Conservation (phyloP, 2,888 invertebrate genomes). For the Tupiocoris notatus region DNA sequence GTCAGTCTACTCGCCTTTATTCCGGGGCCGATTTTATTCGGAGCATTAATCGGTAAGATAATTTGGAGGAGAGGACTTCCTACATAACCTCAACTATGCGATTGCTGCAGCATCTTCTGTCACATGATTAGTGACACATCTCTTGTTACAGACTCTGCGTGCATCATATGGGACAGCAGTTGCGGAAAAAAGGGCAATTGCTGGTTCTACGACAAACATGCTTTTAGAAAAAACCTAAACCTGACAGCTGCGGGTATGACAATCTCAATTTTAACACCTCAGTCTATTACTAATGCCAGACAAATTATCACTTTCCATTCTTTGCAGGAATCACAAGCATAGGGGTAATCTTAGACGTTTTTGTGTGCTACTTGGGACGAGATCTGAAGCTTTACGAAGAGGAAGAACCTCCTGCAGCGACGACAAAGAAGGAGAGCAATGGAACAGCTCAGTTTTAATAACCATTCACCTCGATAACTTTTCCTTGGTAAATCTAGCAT, state of each 20-base stretch:
- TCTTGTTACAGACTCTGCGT: conserved; percentile 59
- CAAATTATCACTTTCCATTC: background rate
- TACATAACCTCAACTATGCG: too few species aligned
- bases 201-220: conserved; percentile 64
- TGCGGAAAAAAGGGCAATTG: conserved; percentile 66
- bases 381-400: conserved; percentile 62
- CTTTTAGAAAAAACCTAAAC: conserved; percentile 62
- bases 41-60: conserved; percentile 61
- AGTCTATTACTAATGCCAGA: background rate
- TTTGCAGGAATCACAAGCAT: conserved; percentile 59
- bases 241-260: conserved; percentile 58
- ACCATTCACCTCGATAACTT: too few species aligned
- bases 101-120: too few species aligned
- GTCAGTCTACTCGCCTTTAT: conserved; percentile 65
- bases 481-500: too few species aligned
- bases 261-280: background rate
- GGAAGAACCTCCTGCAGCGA: conserved; percentile 45
- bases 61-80: too few species aligned
- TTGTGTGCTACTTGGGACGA: conserved; percentile 63
- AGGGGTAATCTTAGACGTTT: conserved; percentile 61
- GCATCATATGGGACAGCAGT: conserved; percentile 65
- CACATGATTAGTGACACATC: background rate
- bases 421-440: background rate
- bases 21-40: conserved; percentile 69
- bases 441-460: background rate